Conservation (phyloP, 2,888 invertebrate genomes). For the Junonia oenone region DNA sequence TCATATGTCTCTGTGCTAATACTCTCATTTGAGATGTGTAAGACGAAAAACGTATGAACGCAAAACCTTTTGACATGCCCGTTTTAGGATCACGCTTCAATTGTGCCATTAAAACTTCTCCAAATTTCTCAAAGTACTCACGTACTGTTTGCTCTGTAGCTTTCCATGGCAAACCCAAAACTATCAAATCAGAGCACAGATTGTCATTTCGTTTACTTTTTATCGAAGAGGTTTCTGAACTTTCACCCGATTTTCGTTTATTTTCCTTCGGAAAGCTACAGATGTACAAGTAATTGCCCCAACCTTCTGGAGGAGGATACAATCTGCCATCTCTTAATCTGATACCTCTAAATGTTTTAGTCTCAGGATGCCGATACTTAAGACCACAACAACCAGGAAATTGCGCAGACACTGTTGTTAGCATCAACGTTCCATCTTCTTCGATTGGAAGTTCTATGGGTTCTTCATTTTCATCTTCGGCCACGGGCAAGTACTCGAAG, state of each 20-base stretch:
- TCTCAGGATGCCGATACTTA: constrained; percentile 97
- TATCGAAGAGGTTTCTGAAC: constrained; percentile 88
- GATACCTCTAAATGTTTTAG: constrained; percentile 92
- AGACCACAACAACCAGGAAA: constrained; percentile 98
- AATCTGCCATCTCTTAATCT: constrained; percentile 94
- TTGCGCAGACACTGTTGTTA: constrained; percentile 96
- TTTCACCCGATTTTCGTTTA: constrained; percentile 96
- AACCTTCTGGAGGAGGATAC: constrained; percentile 93
- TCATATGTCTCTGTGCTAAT: constrained; percentile 95
- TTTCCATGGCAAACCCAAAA: constrained; percentile 99
- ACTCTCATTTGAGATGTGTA: constrained; percentile 97
- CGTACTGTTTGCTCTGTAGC: constrained; percentile 96
- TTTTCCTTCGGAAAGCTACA: constrained; percentile 94
- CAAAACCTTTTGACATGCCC: constrained; percentile 98
- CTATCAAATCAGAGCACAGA: constrained; percentile 97
- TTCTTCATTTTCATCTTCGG: constrained; percentile 98
- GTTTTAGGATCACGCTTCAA: constrained; percentile 94
- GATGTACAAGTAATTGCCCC: constrained; percentile 89
- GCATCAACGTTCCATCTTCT: constrained; percentile 94
- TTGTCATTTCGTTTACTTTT: constrained; percentile 97
- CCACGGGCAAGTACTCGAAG: constrained; percentile 90
- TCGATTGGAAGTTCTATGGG: constrained; percentile 98
- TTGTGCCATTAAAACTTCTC: constrained; percentile 98
- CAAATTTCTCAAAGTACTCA: constrained; percentile 98
- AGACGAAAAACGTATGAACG: constrained; percentile 96